Evolutionary conservation across 2,113 vertebrate genomes (phyloP), one percentile per base, ranked within the genome.

Genomic region (Elephantulus edwardii): DNA sequence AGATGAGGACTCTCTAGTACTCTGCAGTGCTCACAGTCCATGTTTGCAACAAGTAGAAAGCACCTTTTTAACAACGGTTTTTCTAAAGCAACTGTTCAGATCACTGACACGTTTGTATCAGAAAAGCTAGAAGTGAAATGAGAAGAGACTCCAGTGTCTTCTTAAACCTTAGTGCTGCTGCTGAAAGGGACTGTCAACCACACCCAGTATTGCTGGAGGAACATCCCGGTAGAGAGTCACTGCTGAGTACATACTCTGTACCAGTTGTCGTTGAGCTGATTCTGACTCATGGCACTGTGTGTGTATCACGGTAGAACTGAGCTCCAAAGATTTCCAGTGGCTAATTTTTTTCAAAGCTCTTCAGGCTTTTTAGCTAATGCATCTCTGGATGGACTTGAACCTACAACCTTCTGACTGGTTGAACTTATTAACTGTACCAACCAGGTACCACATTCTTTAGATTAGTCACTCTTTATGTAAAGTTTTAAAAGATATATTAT

Each of bases 401-500:
- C n/a, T 35, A 2, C n/a, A 66, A 35, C 19, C n/a, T 33, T 66
- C 7, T 66, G 64, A n/a, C 35, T 35, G 35, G n/a, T 16, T 35
- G n/a, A 66, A n/a, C 64, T 66, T 35, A 17, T 66, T 66, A 66
- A 35, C n/a, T 35, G 33, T 5, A 35, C 64, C 6, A 66, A 33
- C n/a, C n/a, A 66, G 16, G n/a, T 33, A 35, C 64, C n/a, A 33
- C 33, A 19, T 46, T 68, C 33, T 17, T 83, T 40, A 76, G 40
- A 12, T 20, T 62, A 78, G 28, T 12, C 62, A 22, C n/a, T 82
- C 48, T 42, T 88, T 83, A 44, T 16, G 35, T 75, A 40, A 85
- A 44, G 30, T 82, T 82, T 81, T 56, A 81, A 70, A 72, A 44
- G 76, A 60, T 35, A 35, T 70, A 88, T 88, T 80, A 35, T 88